phyloP scores from a whole-genome alignment of 2,113 vertebrate species.

The Ondatra zibethicus region DNA sequence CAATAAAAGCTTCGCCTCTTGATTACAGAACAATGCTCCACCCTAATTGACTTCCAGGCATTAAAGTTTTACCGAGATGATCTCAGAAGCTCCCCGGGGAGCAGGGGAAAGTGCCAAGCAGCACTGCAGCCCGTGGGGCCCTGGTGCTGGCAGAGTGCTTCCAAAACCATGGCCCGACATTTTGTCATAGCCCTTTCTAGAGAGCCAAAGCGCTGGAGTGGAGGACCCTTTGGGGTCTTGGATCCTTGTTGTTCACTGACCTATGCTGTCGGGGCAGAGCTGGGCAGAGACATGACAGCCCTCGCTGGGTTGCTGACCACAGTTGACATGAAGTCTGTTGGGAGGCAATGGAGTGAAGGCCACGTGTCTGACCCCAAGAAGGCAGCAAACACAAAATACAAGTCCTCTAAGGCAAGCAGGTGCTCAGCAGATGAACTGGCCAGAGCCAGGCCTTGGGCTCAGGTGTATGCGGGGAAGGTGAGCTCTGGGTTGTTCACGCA shows the following conservation, averaged over 20 bases:
- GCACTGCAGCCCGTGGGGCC: neutral
- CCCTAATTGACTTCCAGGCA: constrained; percentile 82
- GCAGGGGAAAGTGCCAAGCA: constrained; percentile 55
- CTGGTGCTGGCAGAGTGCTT: constrained; percentile 12
- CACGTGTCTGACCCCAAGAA: neutral
- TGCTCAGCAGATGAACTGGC: neutral
- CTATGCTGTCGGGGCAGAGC: neutral
- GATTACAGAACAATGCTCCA: constrained; percentile 77
- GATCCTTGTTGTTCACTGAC: neutral
- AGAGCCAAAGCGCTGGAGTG: neutral
- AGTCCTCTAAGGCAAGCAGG: neutral
- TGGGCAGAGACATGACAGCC: neutral
- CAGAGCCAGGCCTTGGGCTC: neutral
- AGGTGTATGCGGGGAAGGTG: too few species aligned
- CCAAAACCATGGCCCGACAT: constrained; percentile 58
- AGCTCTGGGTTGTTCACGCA: neutral
- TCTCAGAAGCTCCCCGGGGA: constrained; percentile 77
- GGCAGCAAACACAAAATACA: neutral
- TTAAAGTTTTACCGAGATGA: constrained; percentile 82
- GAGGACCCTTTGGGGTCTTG: neutral
- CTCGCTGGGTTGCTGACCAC: neutral
- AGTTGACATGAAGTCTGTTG: neutral
- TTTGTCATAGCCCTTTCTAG: constrained; percentile 57
- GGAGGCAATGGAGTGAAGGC: neutral
- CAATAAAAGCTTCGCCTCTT: constrained; percentile 78